A percentile compares a stretch with the other conserved stretches of the same genome.
Evolutionary conservation across 2,888 invertebrate species (phyloP).

Genomic region (Ommatoiulus sabulosus): DNA sequence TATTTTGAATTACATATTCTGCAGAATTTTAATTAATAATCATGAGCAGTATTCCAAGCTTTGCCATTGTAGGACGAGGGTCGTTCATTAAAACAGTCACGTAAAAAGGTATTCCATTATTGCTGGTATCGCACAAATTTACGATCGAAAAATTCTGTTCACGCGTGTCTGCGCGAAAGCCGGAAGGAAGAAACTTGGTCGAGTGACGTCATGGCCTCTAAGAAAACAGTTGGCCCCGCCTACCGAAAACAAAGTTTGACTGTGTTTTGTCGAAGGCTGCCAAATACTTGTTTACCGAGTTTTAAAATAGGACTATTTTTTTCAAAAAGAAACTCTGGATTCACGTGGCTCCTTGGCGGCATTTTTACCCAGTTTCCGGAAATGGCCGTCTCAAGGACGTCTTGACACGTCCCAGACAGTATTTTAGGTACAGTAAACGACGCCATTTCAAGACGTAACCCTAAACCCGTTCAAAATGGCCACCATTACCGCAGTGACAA

Average conservation of each 20-base stretch:
- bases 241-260: neutral
- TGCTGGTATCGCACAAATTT: neutral
- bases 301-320: neutral
- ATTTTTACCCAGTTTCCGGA: neutral
- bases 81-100: too few species aligned
- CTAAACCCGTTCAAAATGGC: neutral
- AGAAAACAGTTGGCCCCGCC: neutral
- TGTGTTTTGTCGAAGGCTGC: neutral
- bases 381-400: slow-evolving; percentile 28
- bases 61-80: too few species aligned
- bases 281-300: slow-evolving; percentile 11
- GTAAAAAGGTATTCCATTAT: too few species aligned
- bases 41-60: too few species aligned
- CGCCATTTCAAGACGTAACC: neutral
- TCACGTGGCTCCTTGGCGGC: slow-evolving; percentile 1
- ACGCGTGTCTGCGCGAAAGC: neutral
- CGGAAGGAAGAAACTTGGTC: neutral
- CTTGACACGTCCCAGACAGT: neutral
- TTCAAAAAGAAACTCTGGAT: neutral
- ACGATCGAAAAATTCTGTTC: neutral
- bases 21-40: too few species aligned
- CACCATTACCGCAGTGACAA: neutral
- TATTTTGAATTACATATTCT: too few species aligned
- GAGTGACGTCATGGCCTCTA: neutral
- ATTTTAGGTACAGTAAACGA: neutral